A percentile compares a stretch with the other conserved stretches of the same genome.
Evolutionary conservation across 2,888 invertebrate genomes (phyloP).

Genomic region (Hydrotaea diabolus): DNA sequence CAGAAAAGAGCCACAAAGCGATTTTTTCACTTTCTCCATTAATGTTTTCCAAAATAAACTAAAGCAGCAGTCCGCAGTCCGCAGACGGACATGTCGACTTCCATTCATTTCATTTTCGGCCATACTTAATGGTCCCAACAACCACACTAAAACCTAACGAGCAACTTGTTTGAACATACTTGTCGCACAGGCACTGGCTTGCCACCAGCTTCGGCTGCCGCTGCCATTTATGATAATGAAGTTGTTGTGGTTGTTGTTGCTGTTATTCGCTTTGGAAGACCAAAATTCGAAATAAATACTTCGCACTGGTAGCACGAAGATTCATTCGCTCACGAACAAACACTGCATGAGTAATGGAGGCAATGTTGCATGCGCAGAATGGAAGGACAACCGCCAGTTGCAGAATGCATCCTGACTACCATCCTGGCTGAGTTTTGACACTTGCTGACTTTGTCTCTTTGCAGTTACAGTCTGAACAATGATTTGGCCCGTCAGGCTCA

Average conservation of each 20-base stretch:
- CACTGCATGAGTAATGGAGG: slow-evolving; percentile 2
- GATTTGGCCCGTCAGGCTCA: slow-evolving; percentile 79
- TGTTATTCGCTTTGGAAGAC: neutral
- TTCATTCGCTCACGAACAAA: slow-evolving; percentile 40
- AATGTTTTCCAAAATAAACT: slow-evolving; percentile 63
- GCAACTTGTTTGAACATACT: slow-evolving; percentile 47
- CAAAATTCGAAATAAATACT: slow-evolving; percentile 52
- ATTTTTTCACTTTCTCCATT: slow-evolving; percentile 79
- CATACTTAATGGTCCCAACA: slow-evolving; percentile 13
- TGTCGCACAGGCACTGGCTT: neutral
- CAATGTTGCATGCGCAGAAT: slow-evolving; percentile 32
- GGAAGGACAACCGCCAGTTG: neutral
- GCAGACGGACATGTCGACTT: slow-evolving; percentile 7
- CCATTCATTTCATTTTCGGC: neutral
- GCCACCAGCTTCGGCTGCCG: neutral
- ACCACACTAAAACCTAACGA: neutral
- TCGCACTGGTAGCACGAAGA: slow-evolving; percentile 24
- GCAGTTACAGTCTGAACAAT: slow-evolving; percentile 78
- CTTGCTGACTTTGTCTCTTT: slow-evolving; percentile 47
- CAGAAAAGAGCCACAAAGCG: no score
- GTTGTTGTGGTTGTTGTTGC: neutral
- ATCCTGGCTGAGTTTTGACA: slow-evolving; percentile 15
- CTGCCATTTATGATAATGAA: neutral
- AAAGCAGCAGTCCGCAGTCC: slow-evolving; percentile 38
- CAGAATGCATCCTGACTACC: neutral